Evolutionary conservation across 2,888 invertebrate genomes (phyloP), one percentile per base, ranked within the genome.

Genomic region (Selenia dentaria): DNA sequence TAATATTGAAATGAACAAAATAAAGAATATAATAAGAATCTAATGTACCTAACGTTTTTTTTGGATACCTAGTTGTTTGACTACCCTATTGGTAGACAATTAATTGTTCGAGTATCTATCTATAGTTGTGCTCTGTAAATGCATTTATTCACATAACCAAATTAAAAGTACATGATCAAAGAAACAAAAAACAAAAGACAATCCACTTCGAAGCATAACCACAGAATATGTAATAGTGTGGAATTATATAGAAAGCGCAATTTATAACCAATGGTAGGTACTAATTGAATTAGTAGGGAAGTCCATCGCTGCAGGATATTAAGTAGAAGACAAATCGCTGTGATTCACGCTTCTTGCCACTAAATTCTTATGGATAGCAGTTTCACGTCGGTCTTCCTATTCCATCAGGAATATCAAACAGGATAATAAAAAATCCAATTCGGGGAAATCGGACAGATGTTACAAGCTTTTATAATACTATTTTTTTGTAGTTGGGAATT

Each of bases 231-330:
- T n/a, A n/a, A n/a, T n/a, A n/a, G n/a, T n/a, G n/a, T 13, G 25
- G 26, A 39, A 43, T 29, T 27, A 31, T n/a, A n/a, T 43, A 43
- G 24, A 36, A 41, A 51, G 51, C 42, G 36, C 51, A 59, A 64
- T 64, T 62, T 59, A 57, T 47, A 47, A 12, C 36, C 26, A 32
- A 31, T 54, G 42, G 61, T 51, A 54, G 42, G 61, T 51, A 64
- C 74, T 82, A 82, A 84, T 85, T 83, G 70, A 81, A 85, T 85
- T 83, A 81, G 71, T 65, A 59, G 58, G 70, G 69, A 71, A 68
- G 73, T 60, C 66, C 67, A 70, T 64, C 64, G 42, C 37, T 40
- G 20, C 39, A 64, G 68, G 69, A 70, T 80, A 79, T 83, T 79
- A 82, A 71, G 64, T 64, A 64, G 63, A 81, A 86, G 86, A 87